Conservation (phyloP, 2,797 vertebrate species). For the Girardinus metallicus region DNA sequence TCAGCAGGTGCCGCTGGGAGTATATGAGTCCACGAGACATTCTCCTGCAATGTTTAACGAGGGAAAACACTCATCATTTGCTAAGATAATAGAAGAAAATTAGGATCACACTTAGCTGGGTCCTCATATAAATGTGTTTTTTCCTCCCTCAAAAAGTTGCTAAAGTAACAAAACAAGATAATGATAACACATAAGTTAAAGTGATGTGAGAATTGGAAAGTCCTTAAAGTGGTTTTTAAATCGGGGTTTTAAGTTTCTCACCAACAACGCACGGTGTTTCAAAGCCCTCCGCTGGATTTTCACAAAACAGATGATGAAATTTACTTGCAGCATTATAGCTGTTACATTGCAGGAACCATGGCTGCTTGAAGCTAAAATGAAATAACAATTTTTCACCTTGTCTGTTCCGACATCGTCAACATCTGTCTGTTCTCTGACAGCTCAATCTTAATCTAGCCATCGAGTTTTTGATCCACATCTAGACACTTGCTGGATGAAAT, state of each 20-base stretch:
- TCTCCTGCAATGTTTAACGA: not conserved
- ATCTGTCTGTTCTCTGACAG: constrained; percentile 5
- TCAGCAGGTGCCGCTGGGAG: not conserved
- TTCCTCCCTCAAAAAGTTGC: not conserved
- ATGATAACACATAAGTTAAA: not conserved
- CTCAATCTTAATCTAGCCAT: constrained; percentile 14
- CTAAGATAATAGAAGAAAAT: not conserved
- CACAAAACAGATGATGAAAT: constrained; percentile 14
- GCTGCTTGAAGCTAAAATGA: not conserved
- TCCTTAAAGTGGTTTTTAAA: not conserved
- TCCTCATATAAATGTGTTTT: not conserved
- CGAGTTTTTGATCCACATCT: constrained; percentile 11
- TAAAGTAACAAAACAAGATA: not conserved
- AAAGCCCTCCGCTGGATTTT: not conserved
- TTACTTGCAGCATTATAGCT: constrained; percentile 11
- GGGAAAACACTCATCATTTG: not conserved
- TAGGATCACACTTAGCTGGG: not conserved
- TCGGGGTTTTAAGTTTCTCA: not conserved
- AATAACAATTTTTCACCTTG: not conserved
- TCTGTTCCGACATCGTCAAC: constrained; percentile 3
- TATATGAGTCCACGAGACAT: not conserved
- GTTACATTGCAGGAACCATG: not conserved
- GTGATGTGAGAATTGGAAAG: not conserved
- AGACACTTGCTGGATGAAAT: constrained; percentile 28
- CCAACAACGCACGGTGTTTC: not conserved